Conservation (phyloP, 2,888 invertebrate species). For the Gryllus longicercus region DNA sequence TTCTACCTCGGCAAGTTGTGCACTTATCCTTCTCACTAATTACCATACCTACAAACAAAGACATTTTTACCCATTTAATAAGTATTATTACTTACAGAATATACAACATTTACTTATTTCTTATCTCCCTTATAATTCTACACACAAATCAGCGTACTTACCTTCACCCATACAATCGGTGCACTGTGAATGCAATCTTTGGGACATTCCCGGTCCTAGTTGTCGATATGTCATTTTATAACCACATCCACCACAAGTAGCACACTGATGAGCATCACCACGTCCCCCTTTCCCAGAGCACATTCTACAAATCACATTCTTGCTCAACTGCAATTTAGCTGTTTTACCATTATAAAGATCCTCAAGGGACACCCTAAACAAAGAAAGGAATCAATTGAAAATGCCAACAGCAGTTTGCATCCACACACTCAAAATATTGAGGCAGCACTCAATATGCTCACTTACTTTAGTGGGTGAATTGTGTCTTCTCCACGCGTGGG, state of each 20-base stretch:
- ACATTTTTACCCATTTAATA: background rate
- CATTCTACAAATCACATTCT: constrained; percentile 73
- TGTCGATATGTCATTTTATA: constrained; percentile 70
- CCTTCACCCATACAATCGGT: constrained; percentile 51
- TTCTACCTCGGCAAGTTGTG: constrained; percentile 75
- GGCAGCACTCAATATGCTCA: constrained; percentile 28
- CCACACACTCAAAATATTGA: constrained; percentile 24
- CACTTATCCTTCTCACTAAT: constrained; percentile 82
- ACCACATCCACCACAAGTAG: constrained; percentile 74
- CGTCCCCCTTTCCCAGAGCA: constrained; percentile 75
- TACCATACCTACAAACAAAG: constrained; percentile 56
- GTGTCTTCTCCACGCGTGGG: constrained; percentile 74
- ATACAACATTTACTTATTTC: too few species aligned
- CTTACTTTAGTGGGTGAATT: constrained; percentile 70
- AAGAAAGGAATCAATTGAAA: constrained; percentile 11
- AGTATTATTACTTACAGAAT: background rate
- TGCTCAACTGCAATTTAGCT: constrained; percentile 74
- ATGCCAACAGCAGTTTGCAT: background rate
- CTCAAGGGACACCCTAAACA: constrained; percentile 73
- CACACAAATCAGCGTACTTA: background rate
- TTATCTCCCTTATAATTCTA: too few species aligned
- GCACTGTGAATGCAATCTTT: constrained; percentile 44
- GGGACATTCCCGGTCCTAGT: constrained; percentile 53
- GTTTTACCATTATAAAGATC: constrained; percentile 89
- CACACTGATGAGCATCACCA: constrained; percentile 64